These are phyloP conservation scores for Aporophyla lueneburgensis DNA, from an alignment of 2,888 invertebrate species.

Conservation along the genomic window DNA sequence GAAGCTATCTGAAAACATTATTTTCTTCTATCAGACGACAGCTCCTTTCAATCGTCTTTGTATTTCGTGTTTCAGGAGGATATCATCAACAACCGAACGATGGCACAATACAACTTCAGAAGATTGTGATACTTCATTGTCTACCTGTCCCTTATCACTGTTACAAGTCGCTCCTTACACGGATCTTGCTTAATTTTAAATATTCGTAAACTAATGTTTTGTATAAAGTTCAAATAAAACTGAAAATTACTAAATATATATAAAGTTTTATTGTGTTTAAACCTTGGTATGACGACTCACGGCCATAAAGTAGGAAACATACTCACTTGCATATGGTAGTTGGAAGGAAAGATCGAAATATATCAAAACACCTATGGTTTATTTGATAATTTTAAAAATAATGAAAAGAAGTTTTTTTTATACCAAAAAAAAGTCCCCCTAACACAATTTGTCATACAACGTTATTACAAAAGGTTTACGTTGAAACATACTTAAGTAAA, in stretches of 20 bases:
- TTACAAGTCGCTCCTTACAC: constrained; percentile 54
- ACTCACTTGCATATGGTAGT: neutral
- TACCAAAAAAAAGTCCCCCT: too few relatives aligned
- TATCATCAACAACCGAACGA: constrained; percentile 52
- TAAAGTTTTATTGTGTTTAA: neutral
- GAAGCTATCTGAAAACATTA: neutral
- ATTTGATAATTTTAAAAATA: too few relatives aligned
- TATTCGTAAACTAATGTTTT: neutral
- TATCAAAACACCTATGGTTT: too few relatives aligned
- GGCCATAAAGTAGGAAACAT: neutral
- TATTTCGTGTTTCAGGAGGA: constrained; percentile 40
- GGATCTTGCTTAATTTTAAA: constrained; percentile 39
- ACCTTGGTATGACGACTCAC: neutral
- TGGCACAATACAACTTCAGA: constrained; percentile 50
- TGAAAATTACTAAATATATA: too few relatives aligned
- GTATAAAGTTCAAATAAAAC: constrained; percentile 6
- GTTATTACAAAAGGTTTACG: too few relatives aligned
- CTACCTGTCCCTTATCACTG: constrained; percentile 56
- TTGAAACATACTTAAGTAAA: too few relatives aligned
- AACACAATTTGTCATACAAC: too few relatives aligned
- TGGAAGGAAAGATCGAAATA: too few relatives aligned
- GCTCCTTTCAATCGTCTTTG: neutral
- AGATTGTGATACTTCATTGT: constrained; percentile 48
- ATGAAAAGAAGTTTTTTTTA: too few relatives aligned
- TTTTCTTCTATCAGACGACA: neutral